Conservation (phyloP, 2,113 vertebrate species). For the Crotalus tigris region DNA sequence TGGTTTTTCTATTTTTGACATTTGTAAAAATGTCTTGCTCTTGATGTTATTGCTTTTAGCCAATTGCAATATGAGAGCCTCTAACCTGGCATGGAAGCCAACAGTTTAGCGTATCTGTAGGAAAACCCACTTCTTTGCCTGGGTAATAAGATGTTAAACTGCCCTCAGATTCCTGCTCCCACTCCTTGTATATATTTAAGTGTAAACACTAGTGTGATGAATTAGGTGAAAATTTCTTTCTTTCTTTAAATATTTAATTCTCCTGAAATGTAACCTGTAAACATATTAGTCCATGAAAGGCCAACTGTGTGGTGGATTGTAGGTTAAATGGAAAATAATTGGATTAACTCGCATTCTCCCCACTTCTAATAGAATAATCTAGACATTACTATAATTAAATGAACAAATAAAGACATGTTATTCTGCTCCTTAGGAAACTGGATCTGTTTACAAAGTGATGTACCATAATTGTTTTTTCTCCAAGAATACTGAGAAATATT, state of each 20-base stretch:
- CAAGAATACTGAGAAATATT: not conserved
- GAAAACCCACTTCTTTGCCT: not conserved
- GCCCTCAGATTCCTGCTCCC: not conserved
- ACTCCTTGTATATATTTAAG: conserved; percentile 18
- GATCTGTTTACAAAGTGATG: not conserved
- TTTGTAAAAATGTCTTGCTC: not conserved
- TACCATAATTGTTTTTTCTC: not conserved
- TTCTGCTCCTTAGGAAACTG: not conserved
- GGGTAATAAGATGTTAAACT: conserved; percentile 10
- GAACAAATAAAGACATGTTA: not conserved
- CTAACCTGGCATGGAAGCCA: not conserved
- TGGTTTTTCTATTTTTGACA: not conserved
- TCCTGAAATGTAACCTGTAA: conserved; percentile 37
- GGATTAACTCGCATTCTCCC: conserved; percentile 5
- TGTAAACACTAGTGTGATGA: not conserved
- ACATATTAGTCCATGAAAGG: conserved; percentile 45
- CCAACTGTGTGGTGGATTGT: conserved; percentile 38
- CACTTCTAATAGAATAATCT: conserved; percentile 9
- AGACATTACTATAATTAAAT: not conserved
- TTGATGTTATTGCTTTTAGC: not conserved
- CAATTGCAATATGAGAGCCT: not conserved
- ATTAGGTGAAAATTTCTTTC: conserved; percentile 11
- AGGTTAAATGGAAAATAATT: not conserved
- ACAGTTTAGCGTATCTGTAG: too few species aligned
- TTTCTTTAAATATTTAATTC: not conserved